Base-by-base conservation (phyloP, 2,888 invertebrate genomes). In the Heteromyza rotundicornis region DNA sequence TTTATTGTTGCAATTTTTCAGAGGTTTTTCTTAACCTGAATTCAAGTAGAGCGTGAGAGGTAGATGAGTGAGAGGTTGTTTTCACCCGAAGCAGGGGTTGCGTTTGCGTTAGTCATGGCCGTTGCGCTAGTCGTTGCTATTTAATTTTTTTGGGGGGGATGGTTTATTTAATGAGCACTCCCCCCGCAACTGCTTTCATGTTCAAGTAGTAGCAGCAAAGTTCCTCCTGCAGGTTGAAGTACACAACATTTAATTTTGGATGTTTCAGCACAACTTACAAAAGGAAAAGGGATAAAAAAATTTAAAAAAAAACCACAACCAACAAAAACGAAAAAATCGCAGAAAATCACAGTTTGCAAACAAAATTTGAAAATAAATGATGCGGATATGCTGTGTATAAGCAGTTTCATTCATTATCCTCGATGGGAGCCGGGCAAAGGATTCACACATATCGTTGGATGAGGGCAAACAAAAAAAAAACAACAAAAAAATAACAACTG, bases 351-450 rank as follows among this genome's bases (percentile, higher is more conserved):
- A 35, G 51, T 51, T 36, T 14, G 36, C 22, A 58, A 58, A 50
- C 58, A 35, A 59, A 52, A 59, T 59, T 59, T 24, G 44, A 59
- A 59, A 59, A 52, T 59, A 59, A 59, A 59, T 36, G 52, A 44
- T 22, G 52, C 53, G 52, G 59, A 23, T 59, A 32, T 22, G 58
- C 51, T 19, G 58, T 12, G 16, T 50, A 19, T 56, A 23, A 35
- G 57, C 57, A 35, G 50, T 19, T 19, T 51, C 58, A 51, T 58
- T 58, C 23, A 32, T 58, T 50, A 51, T 51, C 51, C 51, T 35
- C 51, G 27, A 49, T 50, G 36, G 32, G 32, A 35, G 23, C 51
- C 20, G 20, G 2, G 47, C 17, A 20, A 47, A 20, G 47, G 17
- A 47, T 47, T 47, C 47, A 16, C 32, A 16, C 24, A 40, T 3